These are phyloP conservation scores for Ictalurus furcatus DNA, from an alignment of 2,113 vertebrate genomes.

Conservation along the genomic window DNA sequence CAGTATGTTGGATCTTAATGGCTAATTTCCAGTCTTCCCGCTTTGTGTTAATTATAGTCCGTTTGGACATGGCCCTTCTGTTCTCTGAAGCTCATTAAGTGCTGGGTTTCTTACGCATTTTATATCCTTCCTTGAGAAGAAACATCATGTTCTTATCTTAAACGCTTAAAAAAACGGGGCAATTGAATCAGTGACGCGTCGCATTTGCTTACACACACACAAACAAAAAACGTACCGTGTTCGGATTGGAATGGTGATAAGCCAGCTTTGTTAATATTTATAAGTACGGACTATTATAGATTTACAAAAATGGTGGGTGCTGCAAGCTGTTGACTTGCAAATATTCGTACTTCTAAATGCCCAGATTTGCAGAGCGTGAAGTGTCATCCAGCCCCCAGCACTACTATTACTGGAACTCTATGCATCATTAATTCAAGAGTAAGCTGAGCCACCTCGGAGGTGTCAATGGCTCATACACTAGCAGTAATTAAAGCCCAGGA, in stretches of 20 bases:
- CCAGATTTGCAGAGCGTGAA: constrained; percentile 18
- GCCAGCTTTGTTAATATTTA: neutral
- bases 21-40: constrained; percentile 22
- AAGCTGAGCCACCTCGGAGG: constrained; percentile 45
- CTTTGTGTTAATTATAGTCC: constrained; percentile 3
- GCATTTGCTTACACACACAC: too few relatives aligned
- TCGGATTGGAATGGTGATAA: neutral
- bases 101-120: neutral
- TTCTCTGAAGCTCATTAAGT: constrained; percentile 20
- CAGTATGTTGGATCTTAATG: neutral
- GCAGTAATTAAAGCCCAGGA: constrained; percentile 56
- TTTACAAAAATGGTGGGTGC: neutral
- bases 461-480: constrained; percentile 51
- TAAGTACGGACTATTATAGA: neutral
- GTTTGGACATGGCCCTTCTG: neutral
- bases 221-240: too few relatives aligned
- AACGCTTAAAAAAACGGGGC: neutral
- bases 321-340: constrained; percentile 10
- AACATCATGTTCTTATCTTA: neutral
- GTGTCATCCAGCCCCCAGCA: constrained; percentile 34
- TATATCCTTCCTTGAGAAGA: neutral
- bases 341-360: constrained; percentile 8
- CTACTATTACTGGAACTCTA: constrained; percentile 52
- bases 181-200: neutral
- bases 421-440: constrained; percentile 46